These are phyloP conservation scores for Lamproptera curius DNA, from an alignment of 2,888 invertebrate species.

Conservation along the genomic window DNA sequence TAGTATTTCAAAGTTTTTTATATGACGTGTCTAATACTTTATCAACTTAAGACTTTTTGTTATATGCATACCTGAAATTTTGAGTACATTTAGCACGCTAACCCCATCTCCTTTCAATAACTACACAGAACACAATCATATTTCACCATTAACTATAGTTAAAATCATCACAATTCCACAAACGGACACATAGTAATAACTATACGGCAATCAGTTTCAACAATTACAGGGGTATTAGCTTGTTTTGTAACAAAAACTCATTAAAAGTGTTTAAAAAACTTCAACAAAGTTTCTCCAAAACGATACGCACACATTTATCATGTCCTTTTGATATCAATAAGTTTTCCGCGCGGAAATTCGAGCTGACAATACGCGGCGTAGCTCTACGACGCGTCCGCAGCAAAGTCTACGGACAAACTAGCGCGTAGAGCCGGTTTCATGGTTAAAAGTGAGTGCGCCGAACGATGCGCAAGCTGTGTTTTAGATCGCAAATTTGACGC, in stretches of 20 bases:
- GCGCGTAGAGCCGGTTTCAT: constrained; percentile 36
- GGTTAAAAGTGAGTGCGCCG: constrained; percentile 54
- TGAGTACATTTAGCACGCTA: not conserved
- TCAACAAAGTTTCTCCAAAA: too few species aligned
- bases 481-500: constrained; percentile 15
- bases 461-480: constrained; percentile 50
- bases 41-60: not conserved
- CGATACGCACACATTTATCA: not conserved
- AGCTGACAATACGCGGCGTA: constrained; percentile 32
- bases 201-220: too few species aligned
- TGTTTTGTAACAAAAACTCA: not conserved
- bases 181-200: too few species aligned
- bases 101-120: constrained; percentile 1
- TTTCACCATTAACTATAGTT: constrained; percentile 3
- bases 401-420: constrained; percentile 56
- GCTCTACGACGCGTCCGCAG: constrained; percentile 41
- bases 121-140: constrained; percentile 4
- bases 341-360: constrained; percentile 59
- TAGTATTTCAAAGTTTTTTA: too few species aligned
- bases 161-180: not conserved
- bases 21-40: too few species aligned
- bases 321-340: constrained; percentile 30
- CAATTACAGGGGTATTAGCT: too few species aligned
- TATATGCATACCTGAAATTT: constrained; percentile 8
- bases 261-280: not conserved